A percentile compares a stretch with the other conserved stretches of the same genome.
Evolutionary conservation across 2,113 vertebrate genomes (phyloP).

Genomic region (Pogonocichla stellata): DNA sequence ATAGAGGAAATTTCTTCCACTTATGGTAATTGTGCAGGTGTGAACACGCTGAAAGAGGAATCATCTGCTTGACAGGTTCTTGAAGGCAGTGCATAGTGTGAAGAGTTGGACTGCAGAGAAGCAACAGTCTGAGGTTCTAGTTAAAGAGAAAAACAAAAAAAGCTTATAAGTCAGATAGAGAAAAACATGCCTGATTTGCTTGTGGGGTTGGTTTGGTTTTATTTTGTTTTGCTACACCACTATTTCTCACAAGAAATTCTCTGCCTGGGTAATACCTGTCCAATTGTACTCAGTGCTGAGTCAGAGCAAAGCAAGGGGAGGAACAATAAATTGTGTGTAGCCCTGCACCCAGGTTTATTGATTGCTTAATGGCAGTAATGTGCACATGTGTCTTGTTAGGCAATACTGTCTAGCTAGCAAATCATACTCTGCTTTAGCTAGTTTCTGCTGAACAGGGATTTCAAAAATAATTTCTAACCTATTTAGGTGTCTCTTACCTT

Average conservation of each 20-base stretch:
- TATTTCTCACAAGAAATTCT: background rate
- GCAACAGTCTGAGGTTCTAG: background rate
- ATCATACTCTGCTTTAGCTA: background rate
- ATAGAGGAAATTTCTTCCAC: constrained; percentile 15
- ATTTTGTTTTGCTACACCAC: background rate
- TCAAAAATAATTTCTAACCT: background rate
- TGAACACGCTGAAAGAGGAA: background rate
- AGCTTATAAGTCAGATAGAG: background rate
- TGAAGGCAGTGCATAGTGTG: background rate
- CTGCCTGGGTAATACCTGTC: background rate
- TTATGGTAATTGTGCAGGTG: constrained; percentile 25
- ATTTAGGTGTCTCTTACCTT: background rate
- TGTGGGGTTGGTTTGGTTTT: background rate
- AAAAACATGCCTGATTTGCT: background rate
- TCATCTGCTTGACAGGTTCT: background rate
- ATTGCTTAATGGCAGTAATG: constrained; percentile 18
- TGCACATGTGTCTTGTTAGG: background rate
- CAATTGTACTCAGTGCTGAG: background rate
- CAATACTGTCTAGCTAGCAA: background rate
- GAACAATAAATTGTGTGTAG: background rate
- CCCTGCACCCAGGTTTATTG: background rate
- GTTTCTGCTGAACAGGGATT: background rate
- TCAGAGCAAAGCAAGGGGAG: background rate
- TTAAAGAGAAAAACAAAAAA: background rate
- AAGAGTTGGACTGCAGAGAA: background rate